These are phyloP conservation scores for Oscheius sp. DNA, from an alignment of 2,888 invertebrate genomes.

Conservation along the genomic window DNA sequence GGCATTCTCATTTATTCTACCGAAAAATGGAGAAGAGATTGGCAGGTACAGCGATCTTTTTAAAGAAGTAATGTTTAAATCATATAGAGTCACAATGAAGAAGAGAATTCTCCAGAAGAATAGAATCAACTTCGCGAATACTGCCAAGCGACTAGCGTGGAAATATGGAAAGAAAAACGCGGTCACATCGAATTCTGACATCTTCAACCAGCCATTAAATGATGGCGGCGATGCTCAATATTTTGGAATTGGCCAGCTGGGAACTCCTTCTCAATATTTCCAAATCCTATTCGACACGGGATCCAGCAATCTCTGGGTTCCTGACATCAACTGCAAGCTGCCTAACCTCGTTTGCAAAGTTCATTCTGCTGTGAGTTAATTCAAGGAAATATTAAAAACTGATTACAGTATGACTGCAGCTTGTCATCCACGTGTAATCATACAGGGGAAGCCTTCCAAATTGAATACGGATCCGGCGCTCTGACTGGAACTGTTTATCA, in stretches of 20 bases:
- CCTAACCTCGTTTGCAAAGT: slow-evolving; percentile 89
- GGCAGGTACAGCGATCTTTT: background rate
- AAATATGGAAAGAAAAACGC: background rate
- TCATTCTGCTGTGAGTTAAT: slow-evolving; percentile 41
- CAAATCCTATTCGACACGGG: slow-evolving; percentile 2
- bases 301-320: slow-evolving; percentile 77
- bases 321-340: slow-evolving; percentile 87
- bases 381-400: background rate
- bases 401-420: slow-evolving; percentile 83
- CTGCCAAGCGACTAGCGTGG: background rate
- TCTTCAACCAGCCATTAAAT: background rate
- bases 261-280: slow-evolving; percentile 21
- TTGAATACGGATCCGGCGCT: slow-evolving; percentile 75
- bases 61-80: background rate
- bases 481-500: slow-evolving; percentile 75
- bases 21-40: background rate
- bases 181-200: background rate
- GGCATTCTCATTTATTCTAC: slow-evolving; percentile 21
- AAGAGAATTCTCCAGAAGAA: background rate
- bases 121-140: background rate
- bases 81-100: background rate
- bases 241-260: slow-evolving; percentile 74
- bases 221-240: slow-evolving; percentile 72
- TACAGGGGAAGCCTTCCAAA: slow-evolving; percentile 83
- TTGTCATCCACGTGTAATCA: slow-evolving; percentile 85